Evolutionary conservation across 1,140 invertebrate species (phyloP).

Genomic region (Calosoma granatense): DNA sequence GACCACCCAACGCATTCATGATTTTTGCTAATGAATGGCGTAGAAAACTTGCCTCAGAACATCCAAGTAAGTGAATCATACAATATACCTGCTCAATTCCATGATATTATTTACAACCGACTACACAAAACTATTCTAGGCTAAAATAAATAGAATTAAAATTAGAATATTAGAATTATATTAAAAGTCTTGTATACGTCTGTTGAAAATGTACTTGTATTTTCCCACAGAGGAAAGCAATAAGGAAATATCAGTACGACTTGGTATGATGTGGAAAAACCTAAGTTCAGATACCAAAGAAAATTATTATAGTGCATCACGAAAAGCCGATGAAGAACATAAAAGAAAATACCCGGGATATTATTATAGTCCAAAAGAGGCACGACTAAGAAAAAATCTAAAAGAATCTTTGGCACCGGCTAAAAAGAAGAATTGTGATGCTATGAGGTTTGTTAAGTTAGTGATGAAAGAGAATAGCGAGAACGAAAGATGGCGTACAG

Average conservation of each 20-base stretch:
- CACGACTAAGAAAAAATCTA: conserved; percentile 31
- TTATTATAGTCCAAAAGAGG: conserved; percentile 38
- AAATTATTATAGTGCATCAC: conserved; percentile 36
- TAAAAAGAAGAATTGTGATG: conserved; percentile 11
- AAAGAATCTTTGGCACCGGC: conserved; percentile 17
- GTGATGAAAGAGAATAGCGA: conserved; percentile 1
- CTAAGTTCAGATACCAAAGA: conserved; percentile 34
- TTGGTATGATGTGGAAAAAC: conserved; percentile 42
- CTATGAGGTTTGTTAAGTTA: conserved; percentile 9
- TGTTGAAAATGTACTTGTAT: too few relatives aligned
- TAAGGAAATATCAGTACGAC: conserved; percentile 40
- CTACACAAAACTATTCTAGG: too few relatives aligned
- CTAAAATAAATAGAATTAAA: not conserved
- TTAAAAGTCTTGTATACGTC: too few relatives aligned
- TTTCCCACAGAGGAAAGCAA: conserved; percentile 32
- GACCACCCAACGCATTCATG: conserved; percentile 46
- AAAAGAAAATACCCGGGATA: conserved; percentile 41
- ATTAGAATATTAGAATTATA: too few relatives aligned
- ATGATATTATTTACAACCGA: too few relatives aligned
- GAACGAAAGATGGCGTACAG: not conserved
- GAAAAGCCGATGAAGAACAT: conserved; percentile 36
- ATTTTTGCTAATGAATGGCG: conserved; percentile 43
- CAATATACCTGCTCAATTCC: not conserved
- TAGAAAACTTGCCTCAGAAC: conserved; percentile 33
- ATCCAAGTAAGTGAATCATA: conserved; percentile 34